Evolutionary conservation across 2,797 vertebrate genomes (phyloP), one percentile per base, ranked within the genome.

Genomic region (Epinephelus malabaricus): DNA sequence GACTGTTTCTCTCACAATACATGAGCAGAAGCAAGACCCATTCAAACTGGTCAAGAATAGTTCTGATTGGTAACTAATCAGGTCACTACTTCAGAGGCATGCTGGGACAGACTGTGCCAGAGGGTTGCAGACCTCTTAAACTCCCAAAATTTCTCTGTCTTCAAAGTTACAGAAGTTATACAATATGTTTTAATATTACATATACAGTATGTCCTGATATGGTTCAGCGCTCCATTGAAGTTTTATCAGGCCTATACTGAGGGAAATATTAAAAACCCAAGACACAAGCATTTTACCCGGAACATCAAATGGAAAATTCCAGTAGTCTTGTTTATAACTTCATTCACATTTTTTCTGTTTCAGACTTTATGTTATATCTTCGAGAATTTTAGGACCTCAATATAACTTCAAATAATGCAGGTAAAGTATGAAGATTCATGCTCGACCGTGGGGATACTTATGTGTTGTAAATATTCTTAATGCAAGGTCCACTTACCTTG

Each of bases 1-100:
- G 69, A 49, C 49, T 6, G 15, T 40, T 67, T 59, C 56, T 73
- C 19, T 68, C 55, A 45, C 34, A 25, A 66, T 64, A 40, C 21
- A 46, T 23, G 25, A 51, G 40, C 25, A 45, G 18, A 38, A 66
- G 61, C 70, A 49, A 25, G 17, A 63, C 19, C 9, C 27, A 53
- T 47, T 66, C 18, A 65, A 45, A 81, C 21, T 65, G 43, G 58
- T 55, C 5, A 54, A 8, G 54, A 76, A 56, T 6, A 18, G 18
- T 6, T 54, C 27, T 45, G 73, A 82, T 56, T 69, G 46, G 56
- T 69, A 23, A 30, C 45, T 74, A 71, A 73, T 78, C 34, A 76
- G 46, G 58, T 17, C 47, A 43, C 3, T 47, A 34, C 65, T 77
- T 72, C 59, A 51, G 56, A 73, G 68, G 66, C 60, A 70, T 38